Conservation (phyloP, 2,888 invertebrate genomes). For the Slavum lentiscoides region DNA sequence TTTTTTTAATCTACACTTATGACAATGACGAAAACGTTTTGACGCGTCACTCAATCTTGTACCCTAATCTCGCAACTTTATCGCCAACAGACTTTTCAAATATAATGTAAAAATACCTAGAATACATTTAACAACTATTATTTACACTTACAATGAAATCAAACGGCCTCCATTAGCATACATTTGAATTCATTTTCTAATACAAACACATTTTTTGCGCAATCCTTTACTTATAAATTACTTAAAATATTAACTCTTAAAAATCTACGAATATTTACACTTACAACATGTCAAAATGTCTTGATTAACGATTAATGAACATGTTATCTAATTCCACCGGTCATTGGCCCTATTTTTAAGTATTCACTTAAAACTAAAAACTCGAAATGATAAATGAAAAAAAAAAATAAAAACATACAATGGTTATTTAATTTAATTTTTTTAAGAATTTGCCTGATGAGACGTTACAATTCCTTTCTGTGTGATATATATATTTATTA, state of each 20-base stretch:
- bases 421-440: neutral
- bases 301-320: conserved; percentile 17
- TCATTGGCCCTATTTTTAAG: conserved; percentile 39
- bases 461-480: no score
- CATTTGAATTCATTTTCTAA: conserved; percentile 10
- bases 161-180: neutral
- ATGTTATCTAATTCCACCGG: conserved; percentile 50
- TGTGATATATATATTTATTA: no score
- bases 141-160: conserved; percentile 25
- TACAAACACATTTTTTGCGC: neutral
- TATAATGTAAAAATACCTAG: neutral
- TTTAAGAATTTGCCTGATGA: no score
- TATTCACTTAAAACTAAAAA: conserved; percentile 31
- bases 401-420: neutral
- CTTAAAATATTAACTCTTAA: conserved; percentile 4
- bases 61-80: neutral
- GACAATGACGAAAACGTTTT: conserved; percentile 3
- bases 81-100: neutral
- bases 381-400: neutral
- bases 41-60: neutral
- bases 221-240: no score
- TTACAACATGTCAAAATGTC: conserved; percentile 45
- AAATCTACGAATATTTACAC: conserved; percentile 28
- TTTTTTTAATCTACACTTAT: neutral
- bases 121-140: neutral